phyloP scores from a whole-genome alignment of 2,797 vertebrate species.

The Leptoclinus maculatus region DNA sequence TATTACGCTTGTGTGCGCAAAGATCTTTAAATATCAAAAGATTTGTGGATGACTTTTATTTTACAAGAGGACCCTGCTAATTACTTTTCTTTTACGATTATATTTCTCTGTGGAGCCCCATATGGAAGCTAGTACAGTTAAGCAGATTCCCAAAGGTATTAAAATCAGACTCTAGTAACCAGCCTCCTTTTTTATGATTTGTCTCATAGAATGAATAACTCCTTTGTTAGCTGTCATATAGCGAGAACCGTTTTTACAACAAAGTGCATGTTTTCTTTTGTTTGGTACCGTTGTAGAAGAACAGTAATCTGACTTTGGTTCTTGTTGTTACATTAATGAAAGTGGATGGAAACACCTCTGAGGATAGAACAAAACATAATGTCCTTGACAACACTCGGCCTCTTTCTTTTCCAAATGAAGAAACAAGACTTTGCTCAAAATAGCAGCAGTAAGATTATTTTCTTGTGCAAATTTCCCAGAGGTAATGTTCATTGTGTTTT shows the following conservation, averaged over 20 bases:
- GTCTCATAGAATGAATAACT: conserved; percentile 44
- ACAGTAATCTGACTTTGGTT: conserved; percentile 38
- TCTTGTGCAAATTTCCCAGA: conserved; percentile 65
- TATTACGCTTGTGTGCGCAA: not conserved
- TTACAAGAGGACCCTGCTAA: conserved; percentile 50
- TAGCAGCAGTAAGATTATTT: conserved; percentile 60
- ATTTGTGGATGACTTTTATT: conserved; percentile 57
- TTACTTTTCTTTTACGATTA: conserved; percentile 66
- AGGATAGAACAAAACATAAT: conserved; percentile 45
- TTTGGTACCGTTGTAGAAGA: not conserved
- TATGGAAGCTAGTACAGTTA: conserved; percentile 44
- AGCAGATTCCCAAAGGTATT: conserved; percentile 63
- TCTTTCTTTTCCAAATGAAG: conserved; percentile 40
- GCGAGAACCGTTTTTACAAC: conserved; percentile 24
- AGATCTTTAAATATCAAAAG: conserved; percentile 49
- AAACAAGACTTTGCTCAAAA: conserved; percentile 60
- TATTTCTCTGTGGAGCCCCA: conserved; percentile 38
- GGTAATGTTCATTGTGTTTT: conserved; percentile 80
- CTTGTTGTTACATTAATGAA: conserved; percentile 44
- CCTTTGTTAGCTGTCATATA: conserved; percentile 26
- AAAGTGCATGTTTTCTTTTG: conserved; percentile 27
- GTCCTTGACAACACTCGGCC: conserved; percentile 51
- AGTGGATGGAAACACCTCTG: conserved; percentile 34
- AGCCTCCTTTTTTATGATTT: conserved; percentile 58
- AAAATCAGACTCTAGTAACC: conserved; percentile 57